Percentiles rank a stretch among this genome's conserved stretches.
Evolutionary conservation across 2,888 invertebrate species (phyloP).

Genomic region (Tolmerus cingulatus): DNA sequence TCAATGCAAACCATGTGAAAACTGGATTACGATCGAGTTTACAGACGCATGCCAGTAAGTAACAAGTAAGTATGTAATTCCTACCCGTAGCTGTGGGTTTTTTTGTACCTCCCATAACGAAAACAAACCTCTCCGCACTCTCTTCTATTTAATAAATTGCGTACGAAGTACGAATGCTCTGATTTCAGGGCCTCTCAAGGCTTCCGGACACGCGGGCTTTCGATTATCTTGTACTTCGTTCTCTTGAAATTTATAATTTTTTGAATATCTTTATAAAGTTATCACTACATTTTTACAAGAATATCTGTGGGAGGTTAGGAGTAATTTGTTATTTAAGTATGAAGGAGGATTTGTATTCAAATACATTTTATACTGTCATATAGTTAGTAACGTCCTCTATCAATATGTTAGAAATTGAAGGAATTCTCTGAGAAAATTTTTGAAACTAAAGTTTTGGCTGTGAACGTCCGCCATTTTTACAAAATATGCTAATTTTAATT

Average conservation of each 20-base stretch:
- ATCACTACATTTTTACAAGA: background rate
- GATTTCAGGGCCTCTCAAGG: background rate
- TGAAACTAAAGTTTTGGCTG: no score
- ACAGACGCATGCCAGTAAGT: background rate
- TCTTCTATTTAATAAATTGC: background rate
- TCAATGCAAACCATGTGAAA: conserved; percentile 26
- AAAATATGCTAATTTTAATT: no score
- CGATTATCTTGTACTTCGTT: background rate
- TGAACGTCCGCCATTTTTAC: no score
- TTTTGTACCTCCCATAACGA: background rate
- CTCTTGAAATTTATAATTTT: background rate
- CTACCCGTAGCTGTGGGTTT: background rate
- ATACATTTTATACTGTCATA: no score
- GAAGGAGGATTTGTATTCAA: no score
- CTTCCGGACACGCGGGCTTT: background rate
- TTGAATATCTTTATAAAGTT: background rate
- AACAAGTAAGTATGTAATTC: background rate
- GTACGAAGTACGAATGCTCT: background rate
- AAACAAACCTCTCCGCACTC: background rate
- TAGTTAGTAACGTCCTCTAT: no score
- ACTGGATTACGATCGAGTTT: conserved; percentile 24
- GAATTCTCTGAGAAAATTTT: no score
- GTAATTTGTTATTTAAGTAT: no score
- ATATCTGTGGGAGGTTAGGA: background rate
- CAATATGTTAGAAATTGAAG: no score